Conservation (phyloP, 2,888 invertebrate genomes). For the Myopa tessellatipennis region DNA sequence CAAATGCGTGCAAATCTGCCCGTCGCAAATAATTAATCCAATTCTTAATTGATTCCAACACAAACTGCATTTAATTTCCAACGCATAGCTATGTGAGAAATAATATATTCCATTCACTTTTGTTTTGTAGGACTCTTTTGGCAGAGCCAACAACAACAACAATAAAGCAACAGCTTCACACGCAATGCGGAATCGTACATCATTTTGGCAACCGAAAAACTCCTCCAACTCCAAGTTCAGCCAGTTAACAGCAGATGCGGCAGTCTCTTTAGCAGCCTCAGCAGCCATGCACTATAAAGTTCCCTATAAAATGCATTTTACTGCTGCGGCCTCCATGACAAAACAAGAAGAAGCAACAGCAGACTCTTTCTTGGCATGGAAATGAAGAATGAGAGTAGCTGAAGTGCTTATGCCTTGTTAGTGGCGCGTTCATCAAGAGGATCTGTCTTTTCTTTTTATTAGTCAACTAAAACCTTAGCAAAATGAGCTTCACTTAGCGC, state of each 20-base stretch:
- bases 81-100: neutral
- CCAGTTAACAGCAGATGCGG: neutral
- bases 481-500: too few relatives aligned
- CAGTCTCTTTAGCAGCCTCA: neutral
- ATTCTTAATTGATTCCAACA: constrained; percentile 59
- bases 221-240: neutral
- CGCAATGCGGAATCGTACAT: neutral
- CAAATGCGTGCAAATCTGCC: neutral
- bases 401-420: too few relatives aligned
- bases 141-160: too few relatives aligned
- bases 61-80: constrained; percentile 47
- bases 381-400: too few relatives aligned
- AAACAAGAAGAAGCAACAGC: too few relatives aligned
- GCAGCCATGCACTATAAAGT: too few relatives aligned
- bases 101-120: neutral
- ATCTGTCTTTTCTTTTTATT: too few relatives aligned
- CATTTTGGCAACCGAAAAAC: neutral
- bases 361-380: too few relatives aligned
- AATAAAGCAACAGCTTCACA: neutral
- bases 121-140: too few relatives aligned
- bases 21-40: constrained; percentile 50
- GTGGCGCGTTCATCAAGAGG: too few relatives aligned
- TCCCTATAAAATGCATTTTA: constrained; percentile 1
- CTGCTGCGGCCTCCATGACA: neutral
- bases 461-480: too few relatives aligned